These are phyloP conservation scores for Cephalopterus ornatus DNA, from an alignment of 2,113 vertebrate species.

Conservation along the genomic window DNA sequence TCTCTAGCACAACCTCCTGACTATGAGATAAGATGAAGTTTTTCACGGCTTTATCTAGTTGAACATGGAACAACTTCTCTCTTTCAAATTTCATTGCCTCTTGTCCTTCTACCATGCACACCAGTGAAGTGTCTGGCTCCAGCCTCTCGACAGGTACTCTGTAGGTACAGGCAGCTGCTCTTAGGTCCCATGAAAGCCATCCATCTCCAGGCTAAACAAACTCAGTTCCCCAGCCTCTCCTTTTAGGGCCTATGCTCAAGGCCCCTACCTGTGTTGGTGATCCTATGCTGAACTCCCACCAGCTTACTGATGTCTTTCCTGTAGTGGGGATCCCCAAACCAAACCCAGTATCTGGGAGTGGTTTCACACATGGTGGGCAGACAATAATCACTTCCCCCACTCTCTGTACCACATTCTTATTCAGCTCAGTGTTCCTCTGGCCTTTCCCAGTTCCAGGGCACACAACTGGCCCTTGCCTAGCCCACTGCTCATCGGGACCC, in stretches of 20 bases:
- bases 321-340: background rate
- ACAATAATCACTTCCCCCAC: background rate
- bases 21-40: background rate
- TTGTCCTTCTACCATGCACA: background rate
- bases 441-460: background rate
- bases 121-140: background rate
- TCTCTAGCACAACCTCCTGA: background rate
- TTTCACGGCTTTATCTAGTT: background rate
- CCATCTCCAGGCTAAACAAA: background rate
- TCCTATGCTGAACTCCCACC: background rate
- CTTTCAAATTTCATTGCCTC: background rate
- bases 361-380: background rate
- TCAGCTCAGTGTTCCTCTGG: background rate
- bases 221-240: background rate
- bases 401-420: background rate
- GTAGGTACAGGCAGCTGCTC: background rate
- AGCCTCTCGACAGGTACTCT: background rate
- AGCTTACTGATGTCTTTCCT: background rate
- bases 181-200: background rate
- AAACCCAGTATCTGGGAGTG: background rate
- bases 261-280: background rate
- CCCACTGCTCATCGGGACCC: background rate
- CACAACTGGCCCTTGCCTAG: background rate
- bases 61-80: background rate
- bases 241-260: background rate